Conservation (phyloP, 2,797 vertebrate genomes). For the Lycodopsis pacificus region DNA sequence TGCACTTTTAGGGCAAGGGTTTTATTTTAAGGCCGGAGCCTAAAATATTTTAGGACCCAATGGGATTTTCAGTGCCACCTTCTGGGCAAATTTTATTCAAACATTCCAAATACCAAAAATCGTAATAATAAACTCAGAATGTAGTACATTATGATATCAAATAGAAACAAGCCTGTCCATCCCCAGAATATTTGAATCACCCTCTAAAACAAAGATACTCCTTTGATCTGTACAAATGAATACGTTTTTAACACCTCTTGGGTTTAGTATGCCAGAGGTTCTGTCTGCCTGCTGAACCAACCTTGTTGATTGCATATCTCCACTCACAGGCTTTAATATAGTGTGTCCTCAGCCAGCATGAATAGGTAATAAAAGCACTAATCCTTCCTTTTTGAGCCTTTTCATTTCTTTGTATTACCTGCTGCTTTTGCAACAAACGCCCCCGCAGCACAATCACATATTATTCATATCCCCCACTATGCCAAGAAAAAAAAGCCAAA, state of each 20-base stretch:
- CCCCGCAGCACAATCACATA: constrained; percentile 48
- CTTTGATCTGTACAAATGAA: constrained; percentile 45
- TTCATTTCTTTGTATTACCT: constrained; percentile 62
- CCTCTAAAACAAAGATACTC: constrained; percentile 12
- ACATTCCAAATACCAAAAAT: constrained; percentile 1
- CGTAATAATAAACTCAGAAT: background rate
- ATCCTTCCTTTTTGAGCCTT: constrained; percentile 60
- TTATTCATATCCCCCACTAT: constrained; percentile 58
- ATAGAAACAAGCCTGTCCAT: constrained; percentile 5
- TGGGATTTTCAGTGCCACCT: background rate
- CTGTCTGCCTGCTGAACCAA: constrained; percentile 30
- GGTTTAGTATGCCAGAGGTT: constrained; percentile 27
- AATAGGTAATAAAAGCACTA: constrained; percentile 65
- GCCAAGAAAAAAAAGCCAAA: constrained; percentile 50
- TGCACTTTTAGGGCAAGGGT: no score
- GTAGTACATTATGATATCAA: background rate
- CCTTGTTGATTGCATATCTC: constrained; percentile 44
- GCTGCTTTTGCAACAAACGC: constrained; percentile 46
- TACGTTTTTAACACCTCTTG: constrained; percentile 26
- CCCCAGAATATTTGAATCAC: constrained; percentile 28
- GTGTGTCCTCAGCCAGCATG: constrained; percentile 38
- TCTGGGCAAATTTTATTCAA: background rate
- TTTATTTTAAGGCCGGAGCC: no score
- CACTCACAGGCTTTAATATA: constrained; percentile 38
- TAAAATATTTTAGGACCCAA: background rate